These are phyloP conservation scores for Anoplolepis gracilipes DNA, from an alignment of 1,140 invertebrate genomes.

Conservation along the genomic window DNA sequence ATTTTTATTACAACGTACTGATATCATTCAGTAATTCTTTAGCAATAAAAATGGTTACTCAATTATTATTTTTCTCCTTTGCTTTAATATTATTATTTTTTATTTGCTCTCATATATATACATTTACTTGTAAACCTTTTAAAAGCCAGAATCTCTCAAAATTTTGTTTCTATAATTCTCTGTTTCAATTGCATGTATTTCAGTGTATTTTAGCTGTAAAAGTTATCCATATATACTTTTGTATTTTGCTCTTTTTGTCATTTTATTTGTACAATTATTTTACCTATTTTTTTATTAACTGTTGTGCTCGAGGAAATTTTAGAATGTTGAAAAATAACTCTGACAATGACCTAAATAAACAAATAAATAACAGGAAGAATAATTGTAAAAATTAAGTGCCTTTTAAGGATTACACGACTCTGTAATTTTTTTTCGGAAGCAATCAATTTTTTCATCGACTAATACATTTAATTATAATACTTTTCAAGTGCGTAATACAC, in stretches of 20 bases:
- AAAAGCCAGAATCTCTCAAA: not conserved
- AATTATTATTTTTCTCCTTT: not conserved
- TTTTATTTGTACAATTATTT: conserved; percentile 9
- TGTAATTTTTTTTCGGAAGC: not conserved
- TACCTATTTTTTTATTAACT: not conserved
- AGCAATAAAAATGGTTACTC: not conserved
- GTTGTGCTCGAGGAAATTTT: not conserved
- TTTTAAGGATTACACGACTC: not conserved
- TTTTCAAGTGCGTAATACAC: conserved; percentile 6
- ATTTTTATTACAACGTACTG: not conserved
- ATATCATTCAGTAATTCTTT: not conserved
- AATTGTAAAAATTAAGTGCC: conserved; percentile 25
- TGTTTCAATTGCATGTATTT: not conserved
- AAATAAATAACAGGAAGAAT: conserved; percentile 1
- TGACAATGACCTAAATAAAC: not conserved
- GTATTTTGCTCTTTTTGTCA: not conserved
- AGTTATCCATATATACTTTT: not conserved
- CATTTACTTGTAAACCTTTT: not conserved
- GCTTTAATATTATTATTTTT: not conserved
- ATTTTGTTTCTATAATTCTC: not conserved
- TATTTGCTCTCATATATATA: not conserved
- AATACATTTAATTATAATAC: conserved; percentile 26
- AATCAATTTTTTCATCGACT: conserved; percentile 20
- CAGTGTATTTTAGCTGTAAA: not conserved
- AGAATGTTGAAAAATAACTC: not conserved